A percentile compares a stretch with the other conserved stretches of the same genome.
Evolutionary conservation across 2,888 invertebrate genomes (phyloP).

Genomic region (Tridacna gigas): DNA sequence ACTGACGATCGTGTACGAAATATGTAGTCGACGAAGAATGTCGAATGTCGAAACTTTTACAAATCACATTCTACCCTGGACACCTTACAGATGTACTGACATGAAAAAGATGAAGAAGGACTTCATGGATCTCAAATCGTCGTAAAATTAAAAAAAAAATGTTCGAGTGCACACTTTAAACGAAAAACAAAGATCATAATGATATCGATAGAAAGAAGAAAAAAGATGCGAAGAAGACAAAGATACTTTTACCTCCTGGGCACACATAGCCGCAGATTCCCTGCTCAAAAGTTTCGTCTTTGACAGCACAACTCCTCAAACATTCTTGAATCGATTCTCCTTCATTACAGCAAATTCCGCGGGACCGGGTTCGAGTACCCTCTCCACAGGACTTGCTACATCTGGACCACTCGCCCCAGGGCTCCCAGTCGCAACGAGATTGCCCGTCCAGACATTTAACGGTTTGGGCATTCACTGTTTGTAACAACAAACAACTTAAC

Average conservation of each 20-base stretch:
- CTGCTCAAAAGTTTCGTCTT: conserved; percentile 41
- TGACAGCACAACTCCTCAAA: conserved; percentile 29
- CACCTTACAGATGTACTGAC: too few relatives aligned
- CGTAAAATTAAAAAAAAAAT: too few relatives aligned
- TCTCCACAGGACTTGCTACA: conserved; percentile 58
- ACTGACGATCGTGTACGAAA: too few relatives aligned
- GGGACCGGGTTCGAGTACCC: conserved; percentile 46
- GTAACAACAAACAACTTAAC: background rate
- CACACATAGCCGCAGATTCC: conserved; percentile 50
- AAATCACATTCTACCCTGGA: too few relatives aligned
- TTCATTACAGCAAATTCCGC: conserved; percentile 52
- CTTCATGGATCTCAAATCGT: too few relatives aligned
- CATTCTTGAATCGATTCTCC: conserved; percentile 42
- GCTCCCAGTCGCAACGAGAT: conserved; percentile 49
- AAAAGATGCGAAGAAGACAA: too few relatives aligned
- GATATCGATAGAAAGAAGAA: too few relatives aligned
- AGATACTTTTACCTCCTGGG: conserved; percentile 44
- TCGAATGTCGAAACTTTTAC: too few relatives aligned
- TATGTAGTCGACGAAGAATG: too few relatives aligned
- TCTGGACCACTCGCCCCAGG: conserved; percentile 51
- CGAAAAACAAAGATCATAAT: too few relatives aligned
- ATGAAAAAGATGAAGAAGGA: too few relatives aligned
- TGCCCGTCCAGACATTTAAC: conserved; percentile 33
- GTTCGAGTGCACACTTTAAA: too few relatives aligned
- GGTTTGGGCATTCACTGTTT: conserved; percentile 13